Conservation (phyloP, 2,113 vertebrate genomes). For the Heterotis niloticus region DNA sequence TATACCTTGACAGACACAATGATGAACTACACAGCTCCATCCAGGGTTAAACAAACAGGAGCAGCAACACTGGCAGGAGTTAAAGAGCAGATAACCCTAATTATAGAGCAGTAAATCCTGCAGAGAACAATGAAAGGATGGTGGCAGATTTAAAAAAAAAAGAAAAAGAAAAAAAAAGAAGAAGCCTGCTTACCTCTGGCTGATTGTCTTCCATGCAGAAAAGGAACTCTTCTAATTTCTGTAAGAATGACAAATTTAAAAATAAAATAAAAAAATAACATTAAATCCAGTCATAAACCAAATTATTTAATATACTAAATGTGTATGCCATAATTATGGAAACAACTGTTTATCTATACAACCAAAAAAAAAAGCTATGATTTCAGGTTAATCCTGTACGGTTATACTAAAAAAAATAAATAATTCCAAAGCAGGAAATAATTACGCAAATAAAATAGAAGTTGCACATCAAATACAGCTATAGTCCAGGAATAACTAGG, state of each 20-base stretch:
- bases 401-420: constrained; percentile 44
- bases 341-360: constrained; percentile 50
- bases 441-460: constrained; percentile 42
- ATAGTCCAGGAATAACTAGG: constrained; percentile 23
- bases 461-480: constrained; percentile 45
- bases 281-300: constrained; percentile 43
- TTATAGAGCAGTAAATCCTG: neutral
- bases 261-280: constrained; percentile 19
- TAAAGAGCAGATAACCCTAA: neutral
- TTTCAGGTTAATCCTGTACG: constrained; percentile 42
- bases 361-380: constrained; percentile 44
- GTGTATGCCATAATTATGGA: constrained; percentile 48
- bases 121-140: neutral
- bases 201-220: constrained; percentile 67
- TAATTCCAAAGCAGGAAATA: constrained; percentile 46
- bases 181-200: constrained; percentile 54
- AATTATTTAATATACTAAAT: constrained; percentile 59
- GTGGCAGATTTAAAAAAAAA: neutral
- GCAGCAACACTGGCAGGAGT: neutral
- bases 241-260: constrained; percentile 43
- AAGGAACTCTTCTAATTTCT: constrained; percentile 71
- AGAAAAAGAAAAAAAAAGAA: neutral
- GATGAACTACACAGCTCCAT: neutral
- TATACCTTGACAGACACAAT: too few relatives aligned
- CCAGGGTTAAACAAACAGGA: neutral